Evolutionary conservation across 2,888 invertebrate species (phyloP), one percentile per base, ranked within the genome.

Genomic region (Trimorus sp.): DNA sequence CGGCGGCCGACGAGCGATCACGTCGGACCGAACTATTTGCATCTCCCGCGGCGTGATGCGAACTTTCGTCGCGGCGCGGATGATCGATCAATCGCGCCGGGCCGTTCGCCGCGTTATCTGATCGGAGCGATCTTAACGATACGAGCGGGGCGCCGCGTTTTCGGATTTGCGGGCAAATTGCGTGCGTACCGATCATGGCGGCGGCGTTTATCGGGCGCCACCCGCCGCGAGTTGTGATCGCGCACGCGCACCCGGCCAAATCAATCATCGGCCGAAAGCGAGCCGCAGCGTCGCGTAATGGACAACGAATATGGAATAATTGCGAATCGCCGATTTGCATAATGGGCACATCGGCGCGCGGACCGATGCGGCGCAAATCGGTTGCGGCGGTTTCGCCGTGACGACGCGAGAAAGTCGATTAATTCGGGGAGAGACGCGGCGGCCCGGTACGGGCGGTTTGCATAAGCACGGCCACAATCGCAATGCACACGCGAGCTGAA

Each of bases 391-490:
- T 71, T 76, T 76, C 60, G 60, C 56, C 60, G 48, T 53, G 65
- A 59, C 60, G 76, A 76, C 70, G 80, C 66, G 74, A 77, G 71
- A 81, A 75, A 77, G 73, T 79, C 73, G 79, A 79, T 76, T 75
- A 73, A 80, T 70, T 71, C 53, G 71, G 68, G 70, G 65, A 65
- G 73, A 76, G 68, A 76, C 38, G 71, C 53, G 65, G 56, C 53
- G 56, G 48, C 60, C 49, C 8, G 78, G 83, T 87, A 88, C 88
- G 88, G 87, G 89, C 89, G 88, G 88, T 89, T 87, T 89, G 89
- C 89, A 89, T 87, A 85, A 84, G 84, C 86, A 85, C 85, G 85
- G 81, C 85, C 81, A 79, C 62, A 82, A 83, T 84, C 84, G 85
- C 82, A 84, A 85, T 84, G 86, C 81, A 78, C 84, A 87, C 88